These are phyloP conservation scores for Colaptes auratus DNA, from an alignment of 2,113 vertebrate species.

Conservation along the genomic window DNA sequence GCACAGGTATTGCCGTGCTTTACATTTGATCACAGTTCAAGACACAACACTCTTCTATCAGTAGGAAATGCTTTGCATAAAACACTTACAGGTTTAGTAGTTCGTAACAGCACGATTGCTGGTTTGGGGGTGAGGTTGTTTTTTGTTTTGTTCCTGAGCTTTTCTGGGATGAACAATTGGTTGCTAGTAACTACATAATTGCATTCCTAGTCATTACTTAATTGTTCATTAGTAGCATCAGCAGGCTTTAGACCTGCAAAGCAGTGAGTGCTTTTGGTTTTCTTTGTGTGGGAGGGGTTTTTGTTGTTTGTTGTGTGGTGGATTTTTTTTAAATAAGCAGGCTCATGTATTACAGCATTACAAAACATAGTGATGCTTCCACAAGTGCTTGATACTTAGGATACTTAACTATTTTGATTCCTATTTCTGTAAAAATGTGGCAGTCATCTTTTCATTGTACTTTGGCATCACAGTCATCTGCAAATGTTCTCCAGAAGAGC, in stretches of 20 bases:
- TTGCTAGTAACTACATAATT: not conserved
- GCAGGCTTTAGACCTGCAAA: not conserved
- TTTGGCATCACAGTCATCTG: not conserved
- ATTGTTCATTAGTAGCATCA: not conserved
- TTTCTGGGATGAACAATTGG: not conserved
- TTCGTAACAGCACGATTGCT: not conserved
- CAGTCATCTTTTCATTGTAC: not conserved
- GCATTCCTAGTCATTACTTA: not conserved
- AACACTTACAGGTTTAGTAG: not conserved
- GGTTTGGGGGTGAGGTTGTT: not conserved
- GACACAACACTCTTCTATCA: not conserved
- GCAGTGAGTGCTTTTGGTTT: not conserved
- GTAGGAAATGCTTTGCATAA: not conserved
- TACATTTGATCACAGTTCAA: not conserved
- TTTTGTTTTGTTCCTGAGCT: not conserved
- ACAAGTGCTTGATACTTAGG: not conserved
- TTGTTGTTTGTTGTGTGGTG: not conserved
- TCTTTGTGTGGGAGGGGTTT: not conserved
- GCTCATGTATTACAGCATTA: not conserved
- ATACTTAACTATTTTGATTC: not conserved
- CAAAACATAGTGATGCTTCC: not conserved
- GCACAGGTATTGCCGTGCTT: rapidly evolving
- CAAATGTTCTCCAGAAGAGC: not conserved
- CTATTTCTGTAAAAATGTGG: not conserved
- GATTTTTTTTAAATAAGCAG: not conserved